Conservation (phyloP, 2,888 invertebrate genomes). For the Drosophila macrospina region DNA sequence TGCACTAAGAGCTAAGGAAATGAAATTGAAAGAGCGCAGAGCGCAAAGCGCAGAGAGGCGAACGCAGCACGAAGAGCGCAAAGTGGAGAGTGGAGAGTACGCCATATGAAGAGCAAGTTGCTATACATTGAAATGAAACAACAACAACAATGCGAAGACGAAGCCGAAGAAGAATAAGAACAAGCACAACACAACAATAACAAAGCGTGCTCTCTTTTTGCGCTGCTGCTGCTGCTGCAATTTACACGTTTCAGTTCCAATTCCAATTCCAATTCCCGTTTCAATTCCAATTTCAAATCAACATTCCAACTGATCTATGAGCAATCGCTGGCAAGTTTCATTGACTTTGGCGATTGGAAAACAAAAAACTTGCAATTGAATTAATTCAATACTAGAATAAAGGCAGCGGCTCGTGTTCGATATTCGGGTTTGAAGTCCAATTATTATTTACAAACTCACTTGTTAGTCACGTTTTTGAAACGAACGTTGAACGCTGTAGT, state of each 20-base stretch:
- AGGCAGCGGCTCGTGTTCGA: not conserved
- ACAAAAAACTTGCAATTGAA: slow-evolving; percentile 33
- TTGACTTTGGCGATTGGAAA: slow-evolving; percentile 41
- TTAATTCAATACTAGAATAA: slow-evolving; percentile 8
- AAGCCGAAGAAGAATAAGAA: slow-evolving; percentile 1
- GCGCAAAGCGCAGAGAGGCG: not conserved
- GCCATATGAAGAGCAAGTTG: slow-evolving; percentile 11
- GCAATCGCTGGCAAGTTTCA: slow-evolving; percentile 42
- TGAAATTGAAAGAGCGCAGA: slow-evolving; percentile 43
- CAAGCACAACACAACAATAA: slow-evolving; percentile 2
- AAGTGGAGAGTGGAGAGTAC: not conserved
- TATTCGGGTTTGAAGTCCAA: slow-evolving; percentile 13
- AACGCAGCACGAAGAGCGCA: too few relatives aligned
- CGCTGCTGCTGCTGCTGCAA: not conserved
- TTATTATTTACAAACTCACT: slow-evolving; percentile 40
- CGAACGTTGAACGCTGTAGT: slow-evolving; percentile 24
- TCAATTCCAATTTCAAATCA: slow-evolving; percentile 1
- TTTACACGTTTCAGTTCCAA: not conserved
- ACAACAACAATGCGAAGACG: slow-evolving; percentile 6
- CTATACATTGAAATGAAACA: slow-evolving; percentile 24
- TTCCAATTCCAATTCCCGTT: slow-evolving; percentile 3
- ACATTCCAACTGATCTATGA: slow-evolving; percentile 18
- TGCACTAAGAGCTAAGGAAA: slow-evolving; percentile 61
- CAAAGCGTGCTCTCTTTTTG: not conserved
- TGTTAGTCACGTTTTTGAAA: slow-evolving; percentile 67